These are phyloP conservation scores for Pachypanchax playfairii DNA, from an alignment of 2,113 vertebrate species.

Conservation along the genomic window DNA sequence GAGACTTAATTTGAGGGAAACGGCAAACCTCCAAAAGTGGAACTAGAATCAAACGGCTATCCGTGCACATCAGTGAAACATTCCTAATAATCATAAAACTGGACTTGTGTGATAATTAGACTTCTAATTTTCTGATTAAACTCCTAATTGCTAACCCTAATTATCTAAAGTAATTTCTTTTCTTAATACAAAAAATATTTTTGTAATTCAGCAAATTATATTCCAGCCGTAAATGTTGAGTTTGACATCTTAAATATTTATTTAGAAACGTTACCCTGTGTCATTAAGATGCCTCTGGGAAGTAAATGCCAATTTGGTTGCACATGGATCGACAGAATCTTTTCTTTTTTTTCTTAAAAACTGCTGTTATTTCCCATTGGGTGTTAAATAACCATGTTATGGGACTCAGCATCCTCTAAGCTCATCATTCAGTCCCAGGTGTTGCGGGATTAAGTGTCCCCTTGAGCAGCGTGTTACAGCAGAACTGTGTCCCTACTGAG, in stretches of 20 bases:
- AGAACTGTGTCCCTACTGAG: constrained; percentile 52
- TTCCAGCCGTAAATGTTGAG: not conserved
- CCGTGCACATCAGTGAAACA: not conserved
- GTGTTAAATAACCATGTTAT: constrained; percentile 70
- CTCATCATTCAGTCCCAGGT: constrained; percentile 64
- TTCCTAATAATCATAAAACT: not conserved
- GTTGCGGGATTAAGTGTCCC: constrained; percentile 66
- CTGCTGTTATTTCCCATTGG: constrained; percentile 46
- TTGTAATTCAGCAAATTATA: not conserved
- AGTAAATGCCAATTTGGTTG: constrained; percentile 42
- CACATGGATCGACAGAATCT: constrained; percentile 29
- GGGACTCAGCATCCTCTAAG: constrained; percentile 58
- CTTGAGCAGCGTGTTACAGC: constrained; percentile 51
- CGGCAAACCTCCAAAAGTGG: no score
- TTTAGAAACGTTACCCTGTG: constrained; percentile 13
- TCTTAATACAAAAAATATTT: not conserved
- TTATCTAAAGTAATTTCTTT: not conserved
- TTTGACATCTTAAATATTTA: constrained; percentile 1
- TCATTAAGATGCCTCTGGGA: constrained; percentile 16
- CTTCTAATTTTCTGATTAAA: not conserved
- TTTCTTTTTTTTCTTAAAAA: constrained; percentile 22
- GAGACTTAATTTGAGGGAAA: no score
- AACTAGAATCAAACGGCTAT: not conserved
- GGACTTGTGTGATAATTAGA: no score
- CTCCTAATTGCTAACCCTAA: not conserved